A percentile compares a stretch with the other conserved stretches of the same genome.
These are phyloP conservation scores for Drosophila hamatofila DNA, from an alignment of 2,888 invertebrate genomes.

Conservation along the genomic window DNA sequence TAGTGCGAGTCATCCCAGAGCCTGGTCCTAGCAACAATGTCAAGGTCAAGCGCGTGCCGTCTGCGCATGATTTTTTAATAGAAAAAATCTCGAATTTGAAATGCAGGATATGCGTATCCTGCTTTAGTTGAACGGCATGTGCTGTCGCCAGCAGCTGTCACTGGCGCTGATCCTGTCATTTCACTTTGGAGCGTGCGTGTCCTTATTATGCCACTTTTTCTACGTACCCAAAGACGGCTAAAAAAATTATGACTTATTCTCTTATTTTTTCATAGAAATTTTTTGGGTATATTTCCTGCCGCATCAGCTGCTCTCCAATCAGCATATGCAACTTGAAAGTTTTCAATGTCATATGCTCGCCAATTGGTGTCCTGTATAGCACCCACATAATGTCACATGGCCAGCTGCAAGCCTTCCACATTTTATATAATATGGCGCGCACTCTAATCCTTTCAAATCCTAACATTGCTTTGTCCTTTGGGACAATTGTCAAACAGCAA, in stretches of 20 bases:
- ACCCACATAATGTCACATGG: constrained; percentile 57
- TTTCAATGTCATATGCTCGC: constrained; percentile 16
- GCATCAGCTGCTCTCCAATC: constrained; percentile 47
- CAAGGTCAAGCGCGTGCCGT: constrained; percentile 75
- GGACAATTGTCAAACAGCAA: constrained; percentile 43
- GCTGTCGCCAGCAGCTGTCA: constrained; percentile 68
- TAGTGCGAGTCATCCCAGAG: constrained; percentile 17
- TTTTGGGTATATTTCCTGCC: constrained; percentile 37
- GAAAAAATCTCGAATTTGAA: constrained; percentile 71
- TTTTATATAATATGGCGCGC: constrained; percentile 15
- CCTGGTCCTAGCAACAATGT: constrained; percentile 64
- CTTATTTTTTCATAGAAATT: constrained; percentile 44
- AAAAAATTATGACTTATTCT: constrained; percentile 61
- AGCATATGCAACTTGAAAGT: constrained; percentile 54
- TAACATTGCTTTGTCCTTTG: constrained; percentile 8
- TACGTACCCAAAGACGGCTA: constrained; percentile 17
- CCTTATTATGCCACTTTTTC: constrained; percentile 40
- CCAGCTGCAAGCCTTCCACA: constrained; percentile 42
- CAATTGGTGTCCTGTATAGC: constrained; percentile 38
- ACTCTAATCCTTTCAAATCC: constrained; percentile 50
- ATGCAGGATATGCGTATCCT: constrained; percentile 77
- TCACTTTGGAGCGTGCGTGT: constrained; percentile 73
- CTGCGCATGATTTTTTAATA: constrained; percentile 69
- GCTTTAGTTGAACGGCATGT: constrained; percentile 66
- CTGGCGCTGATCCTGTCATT: constrained; percentile 70